Conservation (phyloP, 1,140 invertebrate species). For the Drosophila biarmipes region DNA sequence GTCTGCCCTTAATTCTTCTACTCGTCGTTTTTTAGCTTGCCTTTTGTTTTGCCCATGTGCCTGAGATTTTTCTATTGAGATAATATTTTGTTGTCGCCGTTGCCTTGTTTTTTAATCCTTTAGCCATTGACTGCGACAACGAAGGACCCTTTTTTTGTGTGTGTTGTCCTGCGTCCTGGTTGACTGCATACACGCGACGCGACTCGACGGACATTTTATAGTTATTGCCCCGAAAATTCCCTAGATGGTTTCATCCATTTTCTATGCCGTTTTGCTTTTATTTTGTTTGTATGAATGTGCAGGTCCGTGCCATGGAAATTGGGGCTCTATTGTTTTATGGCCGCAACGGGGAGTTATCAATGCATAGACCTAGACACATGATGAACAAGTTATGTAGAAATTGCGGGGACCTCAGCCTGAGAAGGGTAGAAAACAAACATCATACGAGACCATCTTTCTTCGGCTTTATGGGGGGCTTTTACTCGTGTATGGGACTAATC, state of each 20-base stretch:
- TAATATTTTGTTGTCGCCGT: conserved; percentile 69
- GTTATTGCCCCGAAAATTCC: conserved; percentile 77
- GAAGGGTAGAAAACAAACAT: conserved; percentile 5
- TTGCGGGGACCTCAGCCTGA: neutral
- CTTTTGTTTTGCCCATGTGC: conserved; percentile 60
- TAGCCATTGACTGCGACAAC: conserved; percentile 66
- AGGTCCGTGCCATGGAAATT: conserved; percentile 59
- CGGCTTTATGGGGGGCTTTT: neutral
- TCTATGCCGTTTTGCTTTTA: conserved; percentile 70
- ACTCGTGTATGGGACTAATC: conserved; percentile 1
- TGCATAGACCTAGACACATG: conserved; percentile 60
- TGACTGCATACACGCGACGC: conserved; percentile 67
- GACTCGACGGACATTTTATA: conserved; percentile 72
- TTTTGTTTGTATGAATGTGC: conserved; percentile 63
- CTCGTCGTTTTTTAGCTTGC: conserved; percentile 34
- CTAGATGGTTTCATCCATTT: conserved; percentile 75
- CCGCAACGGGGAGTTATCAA: conserved; percentile 45
- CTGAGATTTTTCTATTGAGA: conserved; percentile 79
- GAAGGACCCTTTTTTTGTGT: conserved; percentile 43
- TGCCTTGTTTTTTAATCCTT: conserved; percentile 75
- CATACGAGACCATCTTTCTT: conserved; percentile 10
- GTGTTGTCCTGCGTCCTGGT: conserved; percentile 44
- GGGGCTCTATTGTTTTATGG: conserved; percentile 72
- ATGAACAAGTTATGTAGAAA: conserved; percentile 39
- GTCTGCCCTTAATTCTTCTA: conserved; percentile 42